Conservation (phyloP, 2,113 vertebrate genomes). For the Crotalus horridus region DNA sequence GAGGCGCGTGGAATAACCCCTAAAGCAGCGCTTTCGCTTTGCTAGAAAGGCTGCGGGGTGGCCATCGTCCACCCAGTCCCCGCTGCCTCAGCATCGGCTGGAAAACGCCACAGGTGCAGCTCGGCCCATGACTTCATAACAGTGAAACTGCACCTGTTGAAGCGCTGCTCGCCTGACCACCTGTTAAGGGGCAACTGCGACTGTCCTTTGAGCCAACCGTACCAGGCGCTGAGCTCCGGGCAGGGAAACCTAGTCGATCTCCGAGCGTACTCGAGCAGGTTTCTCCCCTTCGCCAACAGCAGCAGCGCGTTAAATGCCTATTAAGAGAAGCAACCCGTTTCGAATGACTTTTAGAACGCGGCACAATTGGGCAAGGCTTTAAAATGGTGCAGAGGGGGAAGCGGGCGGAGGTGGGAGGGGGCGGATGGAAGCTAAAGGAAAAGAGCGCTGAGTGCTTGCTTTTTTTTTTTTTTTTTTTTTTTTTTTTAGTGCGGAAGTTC, state of each 20-base stretch:
- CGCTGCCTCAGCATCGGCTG: background rate
- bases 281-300: background rate
- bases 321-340: background rate
- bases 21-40: background rate
- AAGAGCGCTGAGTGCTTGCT: background rate
- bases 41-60: background rate
- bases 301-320: background rate
- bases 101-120: background rate
- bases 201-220: background rate
- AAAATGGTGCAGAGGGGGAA: no score
- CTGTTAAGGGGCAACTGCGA: background rate
- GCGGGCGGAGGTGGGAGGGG: background rate
- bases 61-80: background rate
- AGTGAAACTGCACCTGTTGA: slow-evolving; percentile 6
- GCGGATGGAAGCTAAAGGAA: background rate
- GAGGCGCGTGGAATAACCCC: background rate
- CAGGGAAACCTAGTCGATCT: background rate
- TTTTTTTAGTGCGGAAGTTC: background rate
- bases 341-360: background rate
- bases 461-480: no score
- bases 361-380: background rate
- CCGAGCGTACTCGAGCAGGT: background rate
- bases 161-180: background rate
- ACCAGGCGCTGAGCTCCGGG: background rate
- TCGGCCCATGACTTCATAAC: background rate